phyloP scores from a whole-genome alignment of 2,888 invertebrate species.

The Chloroclystis v-ata region DNA sequence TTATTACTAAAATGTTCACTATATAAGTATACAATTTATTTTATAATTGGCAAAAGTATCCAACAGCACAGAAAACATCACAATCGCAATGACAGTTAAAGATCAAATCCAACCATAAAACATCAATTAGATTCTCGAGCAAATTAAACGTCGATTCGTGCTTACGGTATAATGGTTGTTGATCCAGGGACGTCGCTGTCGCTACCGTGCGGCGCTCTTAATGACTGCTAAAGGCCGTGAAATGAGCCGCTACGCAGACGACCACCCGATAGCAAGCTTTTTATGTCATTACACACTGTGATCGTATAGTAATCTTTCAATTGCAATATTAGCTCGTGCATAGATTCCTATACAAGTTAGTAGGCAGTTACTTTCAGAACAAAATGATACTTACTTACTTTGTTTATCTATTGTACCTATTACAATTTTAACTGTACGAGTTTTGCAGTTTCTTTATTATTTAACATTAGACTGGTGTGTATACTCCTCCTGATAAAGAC shows the following conservation, averaged over 20 bases:
- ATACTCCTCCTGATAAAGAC: too few relatives aligned
- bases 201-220: conserved; percentile 24
- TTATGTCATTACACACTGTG: conserved; percentile 1
- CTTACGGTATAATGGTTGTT: conserved; percentile 38
- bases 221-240: conserved; percentile 59
- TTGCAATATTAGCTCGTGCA: too few relatives aligned
- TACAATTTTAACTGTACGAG: too few relatives aligned
- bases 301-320: too few relatives aligned
- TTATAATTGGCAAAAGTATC: neutral
- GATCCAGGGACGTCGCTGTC: conserved; percentile 37
- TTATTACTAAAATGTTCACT: too few relatives aligned
- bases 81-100: conserved; percentile 2
- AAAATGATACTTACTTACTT: too few relatives aligned
- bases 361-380: too few relatives aligned
- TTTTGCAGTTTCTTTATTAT: too few relatives aligned
- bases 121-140: conserved; percentile 30
- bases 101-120: conserved; percentile 15
- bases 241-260: conserved; percentile 51
- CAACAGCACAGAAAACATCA: neutral
- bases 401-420: too few relatives aligned
- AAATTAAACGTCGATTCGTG: conserved; percentile 28
- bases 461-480: too few relatives aligned
- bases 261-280: conserved; percentile 57
- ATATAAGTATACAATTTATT: too few relatives aligned
- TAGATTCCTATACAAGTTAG: too few relatives aligned